These are phyloP conservation scores for Poicephalus gulielmi DNA, from an alignment of 2,113 vertebrate species.

Conservation along the genomic window DNA sequence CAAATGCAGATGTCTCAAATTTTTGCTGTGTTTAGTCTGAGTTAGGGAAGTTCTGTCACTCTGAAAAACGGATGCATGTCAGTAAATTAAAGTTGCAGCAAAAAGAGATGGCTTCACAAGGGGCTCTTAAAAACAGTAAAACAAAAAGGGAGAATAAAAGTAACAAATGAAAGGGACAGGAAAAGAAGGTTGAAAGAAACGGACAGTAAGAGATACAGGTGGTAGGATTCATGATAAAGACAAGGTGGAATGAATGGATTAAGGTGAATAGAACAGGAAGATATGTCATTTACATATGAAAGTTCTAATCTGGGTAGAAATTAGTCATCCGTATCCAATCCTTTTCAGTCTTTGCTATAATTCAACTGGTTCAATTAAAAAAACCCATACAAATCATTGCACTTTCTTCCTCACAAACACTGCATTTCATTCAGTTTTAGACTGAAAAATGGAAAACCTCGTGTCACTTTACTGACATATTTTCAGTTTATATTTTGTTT, in stretches of 20 bases:
- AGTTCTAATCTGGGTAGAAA: not conserved
- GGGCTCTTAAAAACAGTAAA: not conserved
- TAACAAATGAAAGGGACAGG: not conserved
- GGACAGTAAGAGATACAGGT: not conserved
- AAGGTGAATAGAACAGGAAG: not conserved
- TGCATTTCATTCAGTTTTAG: not conserved
- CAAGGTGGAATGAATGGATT: not conserved
- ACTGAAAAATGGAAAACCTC: not conserved
- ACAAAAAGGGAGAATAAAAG: not conserved
- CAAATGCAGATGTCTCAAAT: not conserved
- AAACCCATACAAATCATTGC: not conserved
- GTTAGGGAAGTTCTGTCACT: not conserved
- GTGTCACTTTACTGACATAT: not conserved
- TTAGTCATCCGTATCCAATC: not conserved
- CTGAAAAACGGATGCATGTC: not conserved
- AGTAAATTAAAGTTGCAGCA: not conserved
- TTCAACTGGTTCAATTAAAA: not conserved
- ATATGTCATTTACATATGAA: not conserved
- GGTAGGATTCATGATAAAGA: not conserved
- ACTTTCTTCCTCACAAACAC: not conserved
- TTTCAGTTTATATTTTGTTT: not conserved
- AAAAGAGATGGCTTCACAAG: not conserved
- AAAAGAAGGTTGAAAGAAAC: not conserved
- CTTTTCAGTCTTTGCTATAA: not conserved
- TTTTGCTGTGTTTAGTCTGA: not conserved